Conservation (phyloP, 2,888 invertebrate species). For the Rhogogaster chlorosoma region DNA sequence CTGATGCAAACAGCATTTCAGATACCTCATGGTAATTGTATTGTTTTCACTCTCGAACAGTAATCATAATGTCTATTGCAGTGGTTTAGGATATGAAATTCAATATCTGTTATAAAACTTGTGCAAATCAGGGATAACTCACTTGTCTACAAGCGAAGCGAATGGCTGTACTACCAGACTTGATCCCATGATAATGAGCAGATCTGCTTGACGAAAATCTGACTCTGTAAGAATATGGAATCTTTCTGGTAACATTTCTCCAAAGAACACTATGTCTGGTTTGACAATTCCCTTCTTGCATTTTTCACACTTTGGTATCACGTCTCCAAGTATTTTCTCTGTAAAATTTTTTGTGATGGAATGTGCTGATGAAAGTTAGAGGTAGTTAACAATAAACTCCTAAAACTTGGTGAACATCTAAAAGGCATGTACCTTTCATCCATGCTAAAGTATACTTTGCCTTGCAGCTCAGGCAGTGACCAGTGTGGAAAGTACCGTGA, state of each 20-base stretch:
- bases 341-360: constrained; percentile 63
- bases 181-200: constrained; percentile 97
- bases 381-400: neutral
- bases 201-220: constrained; percentile 93
- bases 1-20: too few species aligned
- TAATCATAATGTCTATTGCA: neutral
- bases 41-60: neutral
- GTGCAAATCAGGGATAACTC: constrained; percentile 65
- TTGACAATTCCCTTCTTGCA: constrained; percentile 91
- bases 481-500: constrained; percentile 95
- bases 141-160: constrained; percentile 92
- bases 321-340: constrained; percentile 87
- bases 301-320: constrained; percentile 87
- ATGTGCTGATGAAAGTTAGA: neutral
- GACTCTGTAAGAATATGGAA: constrained; percentile 85
- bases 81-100: neutral
- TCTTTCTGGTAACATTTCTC: constrained; percentile 90
- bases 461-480: constrained; percentile 90
- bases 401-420: neutral
- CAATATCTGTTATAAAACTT: neutral
- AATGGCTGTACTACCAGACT: constrained; percentile 97
- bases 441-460: constrained; percentile 88
- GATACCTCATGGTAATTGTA: too few species aligned
- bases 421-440: constrained; percentile 89
- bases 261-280: constrained; percentile 98